Evolutionary conservation across 2,888 invertebrate species (phyloP).

Genomic region (Eurytoma adleriae): DNA sequence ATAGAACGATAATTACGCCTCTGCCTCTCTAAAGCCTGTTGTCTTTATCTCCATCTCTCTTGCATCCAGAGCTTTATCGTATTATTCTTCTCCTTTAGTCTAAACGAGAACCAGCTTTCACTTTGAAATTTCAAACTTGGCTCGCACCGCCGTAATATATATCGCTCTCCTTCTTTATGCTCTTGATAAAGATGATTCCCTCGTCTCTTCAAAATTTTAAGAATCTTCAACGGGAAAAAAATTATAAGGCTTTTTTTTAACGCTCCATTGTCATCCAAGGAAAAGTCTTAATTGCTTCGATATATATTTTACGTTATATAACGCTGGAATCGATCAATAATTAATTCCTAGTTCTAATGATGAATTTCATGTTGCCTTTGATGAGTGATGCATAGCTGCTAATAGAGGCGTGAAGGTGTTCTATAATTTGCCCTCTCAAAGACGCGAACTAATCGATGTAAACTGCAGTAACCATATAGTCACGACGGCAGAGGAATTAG

Average conservation of each 20-base stretch:
- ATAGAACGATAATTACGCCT: neutral
- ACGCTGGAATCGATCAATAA: neutral
- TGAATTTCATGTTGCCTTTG: neutral
- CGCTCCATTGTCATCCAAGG: neutral
- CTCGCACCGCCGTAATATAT: slow-evolving; percentile 21
- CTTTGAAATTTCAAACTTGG: slow-evolving; percentile 33
- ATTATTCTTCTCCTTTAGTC: slow-evolving; percentile 4
- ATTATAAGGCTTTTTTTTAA: neutral
- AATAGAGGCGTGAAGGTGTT: slow-evolving; percentile 10
- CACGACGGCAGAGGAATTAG: slow-evolving; percentile 19
- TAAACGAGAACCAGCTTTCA: slow-evolving; percentile 10
- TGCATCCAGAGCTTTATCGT: neutral
- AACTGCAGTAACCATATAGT: slow-evolving; percentile 9
- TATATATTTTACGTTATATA: too few species aligned
- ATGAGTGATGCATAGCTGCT: neutral
- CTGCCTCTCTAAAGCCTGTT: neutral
- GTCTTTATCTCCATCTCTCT: neutral
- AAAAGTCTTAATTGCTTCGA: neutral
- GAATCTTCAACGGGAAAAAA: neutral
- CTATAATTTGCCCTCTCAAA: slow-evolving; percentile 19
- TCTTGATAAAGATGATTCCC: slow-evolving; percentile 27
- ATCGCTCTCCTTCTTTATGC: slow-evolving; percentile 21
- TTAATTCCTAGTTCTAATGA: neutral
- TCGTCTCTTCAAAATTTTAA: slow-evolving; percentile 27
- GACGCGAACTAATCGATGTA: slow-evolving; percentile 32